Percentiles rank a stretch among this genome's conserved stretches.
Conservation (phyloP, 2,797 vertebrate species). For the Lagorchestes hirsutus region DNA sequence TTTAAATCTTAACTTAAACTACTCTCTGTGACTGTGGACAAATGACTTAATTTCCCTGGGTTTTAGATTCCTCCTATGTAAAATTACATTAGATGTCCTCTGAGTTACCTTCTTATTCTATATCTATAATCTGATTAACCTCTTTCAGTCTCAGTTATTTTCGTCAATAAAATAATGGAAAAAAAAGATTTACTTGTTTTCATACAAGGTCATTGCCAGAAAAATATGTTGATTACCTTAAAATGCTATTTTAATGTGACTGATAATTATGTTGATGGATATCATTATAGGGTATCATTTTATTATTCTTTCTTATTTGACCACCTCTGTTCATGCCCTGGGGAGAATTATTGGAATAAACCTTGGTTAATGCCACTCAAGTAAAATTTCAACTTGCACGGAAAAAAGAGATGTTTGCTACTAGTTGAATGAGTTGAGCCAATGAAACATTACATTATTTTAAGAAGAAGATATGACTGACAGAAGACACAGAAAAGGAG, state of each 20-base stretch:
- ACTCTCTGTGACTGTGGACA: neutral
- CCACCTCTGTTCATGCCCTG: accelerated
- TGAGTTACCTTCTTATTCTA: neutral
- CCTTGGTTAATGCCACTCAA: too few species aligned
- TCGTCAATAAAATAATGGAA: neutral
- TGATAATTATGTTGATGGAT: neutral
- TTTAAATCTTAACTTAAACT: neutral
- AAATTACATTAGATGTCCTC: neutral
- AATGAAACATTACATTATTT: too few species aligned
- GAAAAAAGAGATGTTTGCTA: too few species aligned
- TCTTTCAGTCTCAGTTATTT: neutral
- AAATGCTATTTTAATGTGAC: neutral
- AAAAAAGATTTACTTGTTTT: neutral
- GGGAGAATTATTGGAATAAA: neutral
- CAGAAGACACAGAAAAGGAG: too few species aligned
- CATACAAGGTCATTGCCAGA: neutral
- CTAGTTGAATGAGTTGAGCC: too few species aligned
- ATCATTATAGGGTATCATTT: neutral
- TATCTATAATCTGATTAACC: neutral
- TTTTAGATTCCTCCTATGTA: neutral
- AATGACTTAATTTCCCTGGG: neutral
- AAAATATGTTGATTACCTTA: neutral
- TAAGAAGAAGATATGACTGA: too few species aligned
- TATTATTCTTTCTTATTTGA: neutral
- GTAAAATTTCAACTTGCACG: too few species aligned